Evolutionary conservation across 2,888 invertebrate species (phyloP), one percentile per base, ranked within the genome.

Genomic region (Eupithecia pulchellata): DNA sequence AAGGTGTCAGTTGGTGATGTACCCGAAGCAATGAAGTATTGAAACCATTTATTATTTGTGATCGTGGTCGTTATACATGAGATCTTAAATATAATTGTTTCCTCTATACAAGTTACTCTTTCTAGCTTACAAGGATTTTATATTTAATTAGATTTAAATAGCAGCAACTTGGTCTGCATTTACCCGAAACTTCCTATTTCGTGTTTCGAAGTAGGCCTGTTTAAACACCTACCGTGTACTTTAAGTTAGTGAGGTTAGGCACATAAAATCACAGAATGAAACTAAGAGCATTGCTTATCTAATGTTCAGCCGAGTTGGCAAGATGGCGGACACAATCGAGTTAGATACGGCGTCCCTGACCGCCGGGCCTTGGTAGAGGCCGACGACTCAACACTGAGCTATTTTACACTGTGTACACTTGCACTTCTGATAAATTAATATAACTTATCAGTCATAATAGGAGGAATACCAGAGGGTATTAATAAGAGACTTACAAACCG

Each of bases 341-440:
- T 90, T 89, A 90, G 90, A 90, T 86, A 86, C 81, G 81, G 84
- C 86, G 93, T 88, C 92, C 93, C 91, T 92, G 92, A 91, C 91
- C 92, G 91, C 79, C 82, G 84, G 90, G 88, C 93, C 93, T 92
- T 92, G 93, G 87, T 81, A 76, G 88, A 87, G 92, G 90, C 82
- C 91, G 88, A 84, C 91, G 91, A 91, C 91, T 86, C 85, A 64
- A 30, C 42, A 63, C 63, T 58, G 34, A 11, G 29, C 58, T 32
- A 32, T 32, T 27, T 32, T 29, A 30, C 17, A 30, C 58, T 77
- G 76, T 74, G 71, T 70, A 71, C 64, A 55, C 29, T 27, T 13
- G 3, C 14, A 29, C 29, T 17, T 27, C 55, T 14, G 14, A 27
- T 27, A 27, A 55, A 27, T 39, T 39, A 17, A 14, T 55, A 14